A percentile compares a stretch with the other conserved stretches of the same genome.
Conservation (phyloP, 1,140 invertebrate species). For the Drosophila subobscura region DNA sequence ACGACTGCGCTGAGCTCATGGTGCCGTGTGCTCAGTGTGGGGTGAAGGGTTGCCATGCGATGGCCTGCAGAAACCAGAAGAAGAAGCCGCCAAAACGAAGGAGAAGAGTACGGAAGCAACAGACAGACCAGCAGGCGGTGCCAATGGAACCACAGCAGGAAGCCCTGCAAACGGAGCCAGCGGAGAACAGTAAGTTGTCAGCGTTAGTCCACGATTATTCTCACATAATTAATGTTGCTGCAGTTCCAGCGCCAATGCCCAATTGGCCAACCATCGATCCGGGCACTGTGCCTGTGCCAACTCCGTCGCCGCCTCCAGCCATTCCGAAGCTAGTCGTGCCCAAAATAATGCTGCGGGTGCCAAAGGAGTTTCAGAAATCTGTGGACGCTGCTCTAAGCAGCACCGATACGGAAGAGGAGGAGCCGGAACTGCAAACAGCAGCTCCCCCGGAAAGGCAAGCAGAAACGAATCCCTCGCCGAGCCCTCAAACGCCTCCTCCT, state of each 20-base stretch:
- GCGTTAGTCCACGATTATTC: no score
- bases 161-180: neutral
- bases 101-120: slow-evolving; percentile 17
- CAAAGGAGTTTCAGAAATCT: slow-evolving; percentile 83
- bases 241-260: no score
- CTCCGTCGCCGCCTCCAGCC: slow-evolving; percentile 48
- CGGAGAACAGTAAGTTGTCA: slow-evolving; percentile 39
- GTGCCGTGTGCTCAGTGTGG: slow-evolving; percentile 71
- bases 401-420: slow-evolving; percentile 72
- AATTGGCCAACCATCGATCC: no score
- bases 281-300: slow-evolving; percentile 6
- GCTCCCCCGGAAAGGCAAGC: slow-evolving; percentile 1
- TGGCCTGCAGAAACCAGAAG: slow-evolving; percentile 64
- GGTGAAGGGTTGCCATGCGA: slow-evolving; percentile 58
- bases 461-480: neutral
- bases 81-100: slow-evolving; percentile 14
- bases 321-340: slow-evolving; percentile 83
- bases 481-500: neutral
- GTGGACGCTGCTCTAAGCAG: slow-evolving; percentile 78
- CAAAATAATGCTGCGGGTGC: slow-evolving; percentile 85
- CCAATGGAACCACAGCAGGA: slow-evolving; percentile 11
- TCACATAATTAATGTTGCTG: no score
- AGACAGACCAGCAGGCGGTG: neutral
- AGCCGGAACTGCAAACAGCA: slow-evolving; percentile 10
- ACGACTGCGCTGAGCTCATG: slow-evolving; percentile 86